Evolutionary conservation across 1,140 invertebrate species (phyloP), one percentile per base, ranked within the genome.

Genomic region (Lepidurus packardi): DNA sequence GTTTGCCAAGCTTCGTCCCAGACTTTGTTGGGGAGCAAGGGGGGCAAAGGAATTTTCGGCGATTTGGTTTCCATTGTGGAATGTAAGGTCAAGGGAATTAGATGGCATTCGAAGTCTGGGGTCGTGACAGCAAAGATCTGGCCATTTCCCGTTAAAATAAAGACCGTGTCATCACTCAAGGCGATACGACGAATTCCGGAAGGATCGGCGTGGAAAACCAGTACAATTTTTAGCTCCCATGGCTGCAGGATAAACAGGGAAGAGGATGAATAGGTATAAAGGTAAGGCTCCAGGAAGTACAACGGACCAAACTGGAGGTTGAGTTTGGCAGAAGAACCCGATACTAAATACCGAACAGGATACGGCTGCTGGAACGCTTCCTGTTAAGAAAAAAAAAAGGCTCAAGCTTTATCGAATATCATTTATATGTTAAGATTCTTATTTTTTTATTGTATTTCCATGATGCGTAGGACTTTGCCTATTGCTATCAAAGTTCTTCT

Each of bases 341-440:
- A 21, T 13, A 4, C 53, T 16, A 65, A 21, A n/a, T 65, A 65
- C 16, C 53, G 53, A 9, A 65, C 53, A 1, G 53, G 53, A 65
- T 65, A 65, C 53, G 53, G 16, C 21, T 65, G 53, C 53, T 65
- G 53, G 53, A 65, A 65, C 21, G 53, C 53, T n/a, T 65, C 53
- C 53, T 65, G 13, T 65, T 65, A n/a, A 21, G 3, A 65, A 65
- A 16, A 21, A 65, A 65, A 65, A 4, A 7, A 47, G 34, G 34
- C 34, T 4, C 34, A 4, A 34, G 0, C 34, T 34, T 34, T 34
- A 34, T 34, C 0, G 2, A 34, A 34, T 34, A 34, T 2, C 34
- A 34, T 34, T 2, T 34, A 34, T 34, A 34, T 34, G 34, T 34
- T 34, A 34, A 34, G 34, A 34, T 34, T 34, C 34, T 3, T 3